Conservation (phyloP, 2,888 invertebrate genomes). For the Machimus atricapillus region DNA sequence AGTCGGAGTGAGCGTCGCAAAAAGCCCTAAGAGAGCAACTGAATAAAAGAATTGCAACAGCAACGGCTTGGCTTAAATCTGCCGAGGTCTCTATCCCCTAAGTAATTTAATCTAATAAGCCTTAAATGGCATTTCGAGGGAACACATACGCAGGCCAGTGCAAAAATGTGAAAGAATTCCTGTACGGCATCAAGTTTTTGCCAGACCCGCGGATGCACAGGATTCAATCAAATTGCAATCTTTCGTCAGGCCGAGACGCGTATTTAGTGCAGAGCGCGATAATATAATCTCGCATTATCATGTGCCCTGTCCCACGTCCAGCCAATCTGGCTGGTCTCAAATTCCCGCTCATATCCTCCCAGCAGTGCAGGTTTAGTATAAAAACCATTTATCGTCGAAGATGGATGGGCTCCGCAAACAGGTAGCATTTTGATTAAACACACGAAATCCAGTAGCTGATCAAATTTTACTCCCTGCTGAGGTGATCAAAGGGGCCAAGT, state of each 20-base stretch:
- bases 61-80: neutral
- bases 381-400: conserved; percentile 51
- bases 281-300: conserved; percentile 42
- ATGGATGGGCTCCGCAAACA: conserved; percentile 46
- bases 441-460: conserved; percentile 46
- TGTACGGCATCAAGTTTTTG: conserved; percentile 33
- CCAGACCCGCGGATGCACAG: neutral
- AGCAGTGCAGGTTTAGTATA: conserved; percentile 48
- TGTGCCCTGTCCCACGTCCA: conserved; percentile 16
- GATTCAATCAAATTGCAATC: conserved; percentile 33
- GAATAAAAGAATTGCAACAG: neutral
- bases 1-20: neutral
- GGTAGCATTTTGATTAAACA: conserved; percentile 45
- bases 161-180: conserved; percentile 33
- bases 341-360: conserved; percentile 44
- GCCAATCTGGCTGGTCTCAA: conserved; percentile 7
- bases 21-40: neutral
- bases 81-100: conserved; percentile 7
- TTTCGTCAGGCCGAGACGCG: conserved; percentile 5
- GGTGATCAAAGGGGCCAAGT: conserved; percentile 36
- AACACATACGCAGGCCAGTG: neutral
- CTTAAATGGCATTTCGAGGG: conserved; percentile 18
- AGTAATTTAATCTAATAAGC: conserved; percentile 35
- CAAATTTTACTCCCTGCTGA: conserved; percentile 42
- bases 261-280: conserved; percentile 33